phyloP scores from a whole-genome alignment of 2,797 vertebrate genomes.

The Gymnoscopelus microlampas region DNA sequence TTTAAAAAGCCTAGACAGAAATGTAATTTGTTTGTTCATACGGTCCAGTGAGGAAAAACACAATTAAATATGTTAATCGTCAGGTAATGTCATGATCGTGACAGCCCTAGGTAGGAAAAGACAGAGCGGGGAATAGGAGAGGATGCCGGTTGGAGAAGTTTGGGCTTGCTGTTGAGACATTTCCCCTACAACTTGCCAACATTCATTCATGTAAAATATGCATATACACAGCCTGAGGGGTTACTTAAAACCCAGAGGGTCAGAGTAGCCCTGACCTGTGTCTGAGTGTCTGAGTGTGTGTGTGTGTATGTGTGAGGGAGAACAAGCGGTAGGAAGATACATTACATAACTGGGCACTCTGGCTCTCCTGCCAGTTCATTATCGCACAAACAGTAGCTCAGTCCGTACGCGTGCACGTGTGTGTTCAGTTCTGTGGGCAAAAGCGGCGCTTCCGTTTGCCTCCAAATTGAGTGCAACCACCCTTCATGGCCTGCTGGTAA shows the following conservation, averaged over 20 bases:
- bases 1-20: no score
- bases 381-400: slow-evolving; percentile 69
- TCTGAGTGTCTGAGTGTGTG: slow-evolving; percentile 23
- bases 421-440: slow-evolving; percentile 51
- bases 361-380: slow-evolving; percentile 66
- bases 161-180: slow-evolving; percentile 1
- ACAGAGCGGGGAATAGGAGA: no score
- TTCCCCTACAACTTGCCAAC: background rate
- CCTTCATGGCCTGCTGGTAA: slow-evolving; percentile 42
- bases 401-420: slow-evolving; percentile 62
- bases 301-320: slow-evolving; percentile 3
- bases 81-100: no score
- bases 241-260: slow-evolving; percentile 27
- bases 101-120: no score
- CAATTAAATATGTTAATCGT: no score
- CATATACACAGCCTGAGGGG: slow-evolving; percentile 11
- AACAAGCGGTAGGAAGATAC: slow-evolving; percentile 37
- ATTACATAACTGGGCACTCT: slow-evolving; percentile 66
- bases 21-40: no score
- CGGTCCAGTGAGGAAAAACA: no score
- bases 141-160: background rate
- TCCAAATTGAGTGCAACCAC: slow-evolving; percentile 41
- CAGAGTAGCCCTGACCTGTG: slow-evolving; percentile 22
- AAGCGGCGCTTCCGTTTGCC: slow-evolving; percentile 48
- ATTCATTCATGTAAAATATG: slow-evolving; percentile 30